These are phyloP conservation scores for Chionis minor DNA, from an alignment of 2,113 vertebrate species.

Conservation along the genomic window DNA sequence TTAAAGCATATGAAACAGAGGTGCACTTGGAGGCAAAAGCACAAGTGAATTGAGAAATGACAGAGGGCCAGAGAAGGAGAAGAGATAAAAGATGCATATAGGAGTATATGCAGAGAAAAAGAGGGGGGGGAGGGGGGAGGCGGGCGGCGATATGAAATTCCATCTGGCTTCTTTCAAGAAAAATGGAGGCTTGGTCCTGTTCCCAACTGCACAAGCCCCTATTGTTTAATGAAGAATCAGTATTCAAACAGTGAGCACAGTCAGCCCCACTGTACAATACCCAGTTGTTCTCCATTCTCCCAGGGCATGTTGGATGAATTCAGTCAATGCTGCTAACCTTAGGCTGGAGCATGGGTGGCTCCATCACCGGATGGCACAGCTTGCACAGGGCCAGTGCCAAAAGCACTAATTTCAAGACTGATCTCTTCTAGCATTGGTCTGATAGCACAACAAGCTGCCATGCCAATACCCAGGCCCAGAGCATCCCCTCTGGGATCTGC, in stretches of 20 bases:
- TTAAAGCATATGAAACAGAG: background rate
- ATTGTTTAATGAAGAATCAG: conserved; percentile 26
- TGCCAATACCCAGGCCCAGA: background rate
- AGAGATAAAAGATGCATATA: background rate
- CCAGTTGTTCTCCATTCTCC: background rate
- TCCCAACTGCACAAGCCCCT: background rate
- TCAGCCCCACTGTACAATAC: background rate
- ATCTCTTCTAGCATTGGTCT: background rate
- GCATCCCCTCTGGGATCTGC: background rate
- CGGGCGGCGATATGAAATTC: too few relatives aligned
- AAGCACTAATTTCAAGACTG: conserved; percentile 6
- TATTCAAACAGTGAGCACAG: background rate
- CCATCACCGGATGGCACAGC: conserved; percentile 3
- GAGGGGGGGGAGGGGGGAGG: background rate
- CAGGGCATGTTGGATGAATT: background rate
- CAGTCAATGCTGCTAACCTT: background rate
- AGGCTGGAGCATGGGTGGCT: background rate
- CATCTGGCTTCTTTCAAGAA: background rate
- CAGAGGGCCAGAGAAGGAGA: background rate
- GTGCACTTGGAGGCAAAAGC: background rate
- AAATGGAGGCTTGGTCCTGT: background rate
- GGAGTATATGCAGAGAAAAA: background rate
- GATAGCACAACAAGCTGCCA: background rate
- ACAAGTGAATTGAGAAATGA: background rate
- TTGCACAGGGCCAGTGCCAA: background rate